These are phyloP conservation scores for Laterallus jamaicensis DNA, from an alignment of 2,113 vertebrate species.

Conservation along the genomic window DNA sequence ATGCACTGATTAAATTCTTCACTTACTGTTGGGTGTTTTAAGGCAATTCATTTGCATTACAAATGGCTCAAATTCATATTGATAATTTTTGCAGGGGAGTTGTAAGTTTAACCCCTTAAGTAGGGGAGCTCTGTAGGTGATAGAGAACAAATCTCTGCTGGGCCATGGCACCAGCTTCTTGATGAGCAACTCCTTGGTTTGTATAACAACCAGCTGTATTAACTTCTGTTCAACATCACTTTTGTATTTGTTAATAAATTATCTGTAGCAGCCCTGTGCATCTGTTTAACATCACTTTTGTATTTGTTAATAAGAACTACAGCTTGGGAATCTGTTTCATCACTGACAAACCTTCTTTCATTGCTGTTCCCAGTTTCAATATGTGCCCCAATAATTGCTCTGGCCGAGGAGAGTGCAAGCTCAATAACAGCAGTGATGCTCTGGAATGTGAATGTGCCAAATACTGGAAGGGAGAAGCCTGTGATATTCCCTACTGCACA, in stretches of 20 bases:
- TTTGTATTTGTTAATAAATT: not conserved
- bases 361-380: conserved; percentile 79
- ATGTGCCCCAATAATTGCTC: conserved; percentile 95
- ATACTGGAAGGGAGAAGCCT: conserved; percentile 91
- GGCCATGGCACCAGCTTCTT: not conserved
- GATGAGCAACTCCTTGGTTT: not conserved
- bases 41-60: not conserved
- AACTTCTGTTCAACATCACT: not conserved
- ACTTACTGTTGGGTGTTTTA: not conserved
- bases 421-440: conserved; percentile 59
- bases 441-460: conserved; percentile 84
- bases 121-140: not conserved
- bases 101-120: not conserved
- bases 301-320: not conserved
- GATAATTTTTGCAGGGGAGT: not conserved
- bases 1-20: not conserved
- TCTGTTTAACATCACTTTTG: not conserved
- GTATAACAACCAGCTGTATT: not conserved
- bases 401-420: conserved; percentile 83
- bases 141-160: not conserved
- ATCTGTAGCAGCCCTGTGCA: too few relatives aligned
- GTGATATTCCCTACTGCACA: conserved; percentile 86
- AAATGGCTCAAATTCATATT: not conserved
- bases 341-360: conserved; percentile 14
- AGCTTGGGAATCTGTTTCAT: not conserved